Evolutionary conservation across 2,113 vertebrate genomes (phyloP).

Genomic region (Nannospalax galili): DNA sequence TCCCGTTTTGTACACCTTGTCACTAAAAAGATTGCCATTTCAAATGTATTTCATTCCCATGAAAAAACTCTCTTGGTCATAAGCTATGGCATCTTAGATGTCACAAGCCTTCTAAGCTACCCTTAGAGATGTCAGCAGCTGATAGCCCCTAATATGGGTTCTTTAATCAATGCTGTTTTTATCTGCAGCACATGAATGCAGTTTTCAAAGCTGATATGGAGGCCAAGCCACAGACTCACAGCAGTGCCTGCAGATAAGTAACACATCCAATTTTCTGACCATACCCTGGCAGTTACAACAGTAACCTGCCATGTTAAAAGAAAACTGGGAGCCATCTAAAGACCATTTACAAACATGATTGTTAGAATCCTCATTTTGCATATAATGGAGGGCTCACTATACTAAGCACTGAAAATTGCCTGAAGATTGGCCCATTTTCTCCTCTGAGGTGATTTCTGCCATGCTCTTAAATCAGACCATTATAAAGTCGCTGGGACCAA

Average conservation of each 20-base stretch:
- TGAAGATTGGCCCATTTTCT: slow-evolving; percentile 35
- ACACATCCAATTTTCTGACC: slow-evolving; percentile 47
- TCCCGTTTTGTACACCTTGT: slow-evolving; percentile 54
- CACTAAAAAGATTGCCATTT: slow-evolving; percentile 56
- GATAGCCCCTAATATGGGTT: neutral
- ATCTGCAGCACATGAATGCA: neutral
- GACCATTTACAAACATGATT: neutral
- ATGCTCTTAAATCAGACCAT: slow-evolving; percentile 67
- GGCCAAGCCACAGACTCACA: neutral
- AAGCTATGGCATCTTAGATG: slow-evolving; percentile 27
- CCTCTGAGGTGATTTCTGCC: slow-evolving; percentile 39
- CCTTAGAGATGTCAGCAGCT: neutral
- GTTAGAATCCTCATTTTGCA: neutral
- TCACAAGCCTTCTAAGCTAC: slow-evolving; percentile 11
- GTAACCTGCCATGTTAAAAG: neutral
- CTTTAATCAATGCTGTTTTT: slow-evolving; percentile 30
- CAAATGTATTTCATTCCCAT: slow-evolving; percentile 39
- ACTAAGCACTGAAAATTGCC: neutral
- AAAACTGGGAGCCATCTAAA: neutral
- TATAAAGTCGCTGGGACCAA: slow-evolving; percentile 72
- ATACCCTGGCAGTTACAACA: neutral
- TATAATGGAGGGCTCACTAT: slow-evolving; percentile 2
- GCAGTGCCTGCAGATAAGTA: neutral
- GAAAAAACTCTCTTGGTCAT: slow-evolving; percentile 29
- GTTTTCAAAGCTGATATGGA: slow-evolving; percentile 2